Conservation (phyloP, 92 coral and sea anemone species). For the Diadumene lineata region DNA sequence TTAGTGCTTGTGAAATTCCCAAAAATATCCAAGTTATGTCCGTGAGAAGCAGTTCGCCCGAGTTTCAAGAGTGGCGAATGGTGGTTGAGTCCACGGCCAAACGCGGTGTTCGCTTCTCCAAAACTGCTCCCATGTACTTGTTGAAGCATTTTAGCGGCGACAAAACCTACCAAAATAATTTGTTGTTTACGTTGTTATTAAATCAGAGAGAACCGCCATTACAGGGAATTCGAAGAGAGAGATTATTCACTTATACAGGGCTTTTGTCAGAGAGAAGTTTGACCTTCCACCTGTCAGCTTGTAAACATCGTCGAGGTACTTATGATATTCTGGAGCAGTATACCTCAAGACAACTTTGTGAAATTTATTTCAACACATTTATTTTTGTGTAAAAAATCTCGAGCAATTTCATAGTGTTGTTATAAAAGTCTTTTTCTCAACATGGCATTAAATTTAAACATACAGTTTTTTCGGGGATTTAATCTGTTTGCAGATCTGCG, state of each 20-base stretch:
- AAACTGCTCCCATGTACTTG: neutral
- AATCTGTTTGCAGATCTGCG: no score
- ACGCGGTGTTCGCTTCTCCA: neutral
- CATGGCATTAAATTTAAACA: no score
- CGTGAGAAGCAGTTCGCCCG: slow-evolving; percentile 25
- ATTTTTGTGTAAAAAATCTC: no score
- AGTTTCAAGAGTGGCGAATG: slow-evolving; percentile 1
- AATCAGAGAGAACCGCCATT: neutral
- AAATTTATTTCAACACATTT: no score
- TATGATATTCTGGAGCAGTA: no score
- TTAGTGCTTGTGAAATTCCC: neutral
- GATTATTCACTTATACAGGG: neutral
- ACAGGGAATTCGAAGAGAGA: neutral
- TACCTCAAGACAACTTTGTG: no score
- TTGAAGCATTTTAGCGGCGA: neutral
- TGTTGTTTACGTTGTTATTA: neutral
- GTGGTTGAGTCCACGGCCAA: neutral
- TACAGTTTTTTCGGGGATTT: no score
- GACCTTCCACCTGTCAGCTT: neutral
- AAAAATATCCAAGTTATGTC: slow-evolving; percentile 19
- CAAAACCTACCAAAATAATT: neutral
- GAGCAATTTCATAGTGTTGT: no score
- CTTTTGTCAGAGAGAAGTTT: neutral
- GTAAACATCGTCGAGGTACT: no score
- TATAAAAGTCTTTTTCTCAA: no score